These are phyloP conservation scores for Drosophila azteca DNA, from an alignment of 1,140 invertebrate species.

Conservation along the genomic window DNA sequence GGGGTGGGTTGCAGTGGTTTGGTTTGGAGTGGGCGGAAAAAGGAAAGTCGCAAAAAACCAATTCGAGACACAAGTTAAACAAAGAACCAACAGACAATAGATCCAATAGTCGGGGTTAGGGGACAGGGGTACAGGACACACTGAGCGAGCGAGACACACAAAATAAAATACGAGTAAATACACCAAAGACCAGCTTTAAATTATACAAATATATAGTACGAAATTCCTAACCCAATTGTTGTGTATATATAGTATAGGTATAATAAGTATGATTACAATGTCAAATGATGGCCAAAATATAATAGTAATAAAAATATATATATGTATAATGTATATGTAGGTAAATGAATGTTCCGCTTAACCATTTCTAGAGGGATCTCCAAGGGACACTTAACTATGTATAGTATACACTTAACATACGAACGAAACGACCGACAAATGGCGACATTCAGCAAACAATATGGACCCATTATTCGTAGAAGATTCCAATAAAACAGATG, in stretches of 20 bases:
- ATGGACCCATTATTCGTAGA: slow-evolving; percentile 41
- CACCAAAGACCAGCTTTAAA: slow-evolving; percentile 40
- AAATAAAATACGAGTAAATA: slow-evolving; percentile 44
- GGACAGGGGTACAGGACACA: slow-evolving; percentile 14
- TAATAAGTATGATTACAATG: slow-evolving; percentile 13
- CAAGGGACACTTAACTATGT: slow-evolving; percentile 24
- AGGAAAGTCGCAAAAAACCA: slow-evolving; percentile 36
- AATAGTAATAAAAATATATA: slow-evolving; percentile 7
- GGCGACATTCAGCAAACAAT: slow-evolving; percentile 69
- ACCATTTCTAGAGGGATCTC: slow-evolving; percentile 12
- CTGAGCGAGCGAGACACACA: slow-evolving; percentile 25
- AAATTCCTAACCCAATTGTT: slow-evolving; percentile 28
- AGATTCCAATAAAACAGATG: background rate
- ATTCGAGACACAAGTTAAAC: slow-evolving; percentile 47
- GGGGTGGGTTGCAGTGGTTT: background rate
- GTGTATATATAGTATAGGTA: slow-evolving; percentile 12
- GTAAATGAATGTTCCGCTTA: slow-evolving; percentile 18
- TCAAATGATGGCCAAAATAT: slow-evolving; percentile 12
- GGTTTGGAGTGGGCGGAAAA: background rate
- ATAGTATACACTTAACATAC: slow-evolving; percentile 37
- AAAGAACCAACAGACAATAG: slow-evolving; percentile 37
- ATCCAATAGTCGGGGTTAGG: background rate
- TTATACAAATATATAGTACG: background rate
- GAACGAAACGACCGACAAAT: slow-evolving; percentile 65
- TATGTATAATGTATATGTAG: background rate